A percentile compares a stretch with the other conserved stretches of the same genome.
Evolutionary conservation across 2,888 invertebrate genomes (phyloP).

Genomic region (Cerceris ruficornis): DNA sequence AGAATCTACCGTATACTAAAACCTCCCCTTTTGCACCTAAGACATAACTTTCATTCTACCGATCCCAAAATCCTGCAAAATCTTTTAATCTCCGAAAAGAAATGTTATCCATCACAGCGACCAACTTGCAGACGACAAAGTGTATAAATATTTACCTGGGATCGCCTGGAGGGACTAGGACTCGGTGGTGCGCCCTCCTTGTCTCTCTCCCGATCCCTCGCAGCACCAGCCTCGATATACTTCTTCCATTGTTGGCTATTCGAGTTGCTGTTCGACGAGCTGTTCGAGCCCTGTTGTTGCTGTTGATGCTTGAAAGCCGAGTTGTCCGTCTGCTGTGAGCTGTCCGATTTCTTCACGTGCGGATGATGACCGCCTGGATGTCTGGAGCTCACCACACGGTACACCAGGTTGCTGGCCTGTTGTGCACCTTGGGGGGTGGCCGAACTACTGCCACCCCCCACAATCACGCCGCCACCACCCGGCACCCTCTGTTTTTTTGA

Average conservation of each 20-base stretch:
- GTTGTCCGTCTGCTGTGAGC: conserved; percentile 83
- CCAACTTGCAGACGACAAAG: conserved; percentile 3
- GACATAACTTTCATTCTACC: too few species aligned
- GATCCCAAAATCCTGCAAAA: too few species aligned
- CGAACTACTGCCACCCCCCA: conserved; percentile 81
- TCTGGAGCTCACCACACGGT: conserved; percentile 78
- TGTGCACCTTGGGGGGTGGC: conserved; percentile 80
- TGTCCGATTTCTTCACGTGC: conserved; percentile 82
- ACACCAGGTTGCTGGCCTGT: conserved; percentile 77
- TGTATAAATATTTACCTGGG: conserved; percentile 70
- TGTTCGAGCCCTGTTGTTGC: conserved; percentile 65
- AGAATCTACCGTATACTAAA: too few species aligned
- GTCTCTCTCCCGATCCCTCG: conserved; percentile 78
- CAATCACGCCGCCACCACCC: conserved; percentile 76
- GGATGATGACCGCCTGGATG: conserved; percentile 75
- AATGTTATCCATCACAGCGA: background rate
- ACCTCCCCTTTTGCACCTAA: too few species aligned
- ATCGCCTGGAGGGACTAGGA: conserved; percentile 80
- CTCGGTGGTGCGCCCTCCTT: conserved; percentile 78
- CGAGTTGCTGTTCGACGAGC: conserved; percentile 73
- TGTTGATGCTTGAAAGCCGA: conserved; percentile 81
- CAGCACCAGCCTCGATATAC: conserved; percentile 81
- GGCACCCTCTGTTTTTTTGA: conserved; percentile 74
- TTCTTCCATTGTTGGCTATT: conserved; percentile 83
- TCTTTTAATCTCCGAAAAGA: too few species aligned